phyloP scores from a whole-genome alignment of 2,113 vertebrate genomes.

The Chloroceryle aenea region DNA sequence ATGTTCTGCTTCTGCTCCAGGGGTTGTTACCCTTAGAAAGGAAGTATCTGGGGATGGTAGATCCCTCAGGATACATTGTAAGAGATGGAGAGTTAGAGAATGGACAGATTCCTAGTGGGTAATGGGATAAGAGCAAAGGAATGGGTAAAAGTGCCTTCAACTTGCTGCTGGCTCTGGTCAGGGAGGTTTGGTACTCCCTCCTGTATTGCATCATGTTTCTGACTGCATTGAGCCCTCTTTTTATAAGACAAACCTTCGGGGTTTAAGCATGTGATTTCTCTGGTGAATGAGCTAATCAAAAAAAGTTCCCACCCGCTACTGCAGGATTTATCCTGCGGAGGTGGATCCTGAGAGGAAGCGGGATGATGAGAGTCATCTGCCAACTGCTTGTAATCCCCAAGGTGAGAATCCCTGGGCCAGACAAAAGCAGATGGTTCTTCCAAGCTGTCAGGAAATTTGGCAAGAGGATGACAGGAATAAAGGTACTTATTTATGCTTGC shows the following conservation, averaged over 20 bases:
- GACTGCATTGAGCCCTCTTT: not conserved
- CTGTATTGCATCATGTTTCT: not conserved
- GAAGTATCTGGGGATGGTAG: not conserved
- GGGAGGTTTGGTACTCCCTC: not conserved
- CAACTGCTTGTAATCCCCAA: not conserved
- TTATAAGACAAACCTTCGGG: not conserved
- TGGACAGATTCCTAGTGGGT: not conserved
- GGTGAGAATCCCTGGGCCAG: slow-evolving; percentile 14
- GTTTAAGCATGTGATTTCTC: not conserved
- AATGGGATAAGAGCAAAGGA: not conserved
- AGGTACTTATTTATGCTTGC: not conserved
- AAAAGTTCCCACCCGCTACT: not conserved
- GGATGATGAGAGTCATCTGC: not conserved
- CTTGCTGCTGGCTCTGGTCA: fast-evolving
- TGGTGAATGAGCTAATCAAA: not conserved
- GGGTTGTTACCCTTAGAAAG: not conserved
- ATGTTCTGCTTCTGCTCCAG: not conserved
- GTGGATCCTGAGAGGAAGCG: not conserved
- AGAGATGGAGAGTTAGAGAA: not conserved
- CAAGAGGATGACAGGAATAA: not conserved
- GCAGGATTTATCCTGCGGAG: not conserved
- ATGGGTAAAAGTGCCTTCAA: not conserved
- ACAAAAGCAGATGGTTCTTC: not conserved
- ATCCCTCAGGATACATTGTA: not conserved
- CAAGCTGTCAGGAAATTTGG: slow-evolving; percentile 23